Conservation (phyloP, 1,140 invertebrate genomes). For the Stegodyphus mimosarum region DNA sequence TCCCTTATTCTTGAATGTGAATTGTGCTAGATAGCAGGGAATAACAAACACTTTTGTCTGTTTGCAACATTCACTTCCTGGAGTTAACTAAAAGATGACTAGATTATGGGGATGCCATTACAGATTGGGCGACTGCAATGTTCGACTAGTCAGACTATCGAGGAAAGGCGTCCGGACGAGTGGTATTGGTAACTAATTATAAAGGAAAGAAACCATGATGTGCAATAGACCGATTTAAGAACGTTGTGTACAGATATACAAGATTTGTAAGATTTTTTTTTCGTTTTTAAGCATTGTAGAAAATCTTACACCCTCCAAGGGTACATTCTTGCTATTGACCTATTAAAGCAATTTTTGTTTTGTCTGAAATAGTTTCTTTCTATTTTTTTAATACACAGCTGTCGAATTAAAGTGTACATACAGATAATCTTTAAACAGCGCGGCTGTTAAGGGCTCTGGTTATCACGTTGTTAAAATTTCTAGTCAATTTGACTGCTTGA, state of each 20-base stretch:
- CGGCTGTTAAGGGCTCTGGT: no score
- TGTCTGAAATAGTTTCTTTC: slow-evolving; percentile 13
- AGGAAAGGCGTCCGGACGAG: neutral
- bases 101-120: neutral
- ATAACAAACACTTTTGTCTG: neutral
- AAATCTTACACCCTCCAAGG: slow-evolving; percentile 7
- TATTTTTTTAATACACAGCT: neutral
- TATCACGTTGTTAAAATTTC: no score
- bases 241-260: slow-evolving; percentile 47
- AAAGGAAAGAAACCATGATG: slow-evolving; percentile 25
- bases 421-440: no score
- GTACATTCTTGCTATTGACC: slow-evolving; percentile 47
- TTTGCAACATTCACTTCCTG: no score
- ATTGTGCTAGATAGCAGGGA: slow-evolving; percentile 42
- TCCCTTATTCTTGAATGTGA: slow-evolving; percentile 95
- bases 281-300: slow-evolving; percentile 41
- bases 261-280: slow-evolving; percentile 53
- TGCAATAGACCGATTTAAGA: slow-evolving; percentile 40
- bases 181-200: neutral
- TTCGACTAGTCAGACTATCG: slow-evolving; percentile 42
- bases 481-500: no score
- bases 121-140: slow-evolving; percentile 23
- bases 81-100: no score
- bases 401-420: no score
- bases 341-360: slow-evolving; percentile 48